phyloP scores from a whole-genome alignment of 2,888 invertebrate genomes.

The Lasioglossum vierecki region DNA sequence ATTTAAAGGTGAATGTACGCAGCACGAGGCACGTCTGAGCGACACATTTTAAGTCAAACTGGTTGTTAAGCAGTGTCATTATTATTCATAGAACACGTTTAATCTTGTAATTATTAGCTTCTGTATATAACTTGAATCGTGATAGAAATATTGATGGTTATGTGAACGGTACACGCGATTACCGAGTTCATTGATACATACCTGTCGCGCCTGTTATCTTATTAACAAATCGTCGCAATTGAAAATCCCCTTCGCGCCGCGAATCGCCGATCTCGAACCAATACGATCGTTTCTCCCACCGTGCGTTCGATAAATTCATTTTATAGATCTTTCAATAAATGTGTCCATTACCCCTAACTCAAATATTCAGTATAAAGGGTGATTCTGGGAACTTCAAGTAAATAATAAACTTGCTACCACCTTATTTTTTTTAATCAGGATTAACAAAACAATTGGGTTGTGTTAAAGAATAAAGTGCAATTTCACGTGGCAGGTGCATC shows the following conservation, averaged over 20 bases:
- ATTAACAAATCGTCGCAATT: background rate
- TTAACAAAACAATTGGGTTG: too few relatives aligned
- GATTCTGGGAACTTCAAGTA: too few relatives aligned
- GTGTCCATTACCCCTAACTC: background rate
- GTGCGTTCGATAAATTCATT: background rate
- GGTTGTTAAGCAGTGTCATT: background rate
- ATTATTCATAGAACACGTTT: slow-evolving; percentile 30
- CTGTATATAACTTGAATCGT: background rate
- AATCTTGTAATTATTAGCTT: slow-evolving; percentile 22
- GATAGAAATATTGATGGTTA: slow-evolving; percentile 11
- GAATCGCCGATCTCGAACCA: background rate
- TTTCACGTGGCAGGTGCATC: too few relatives aligned
- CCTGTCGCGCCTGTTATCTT: background rate
- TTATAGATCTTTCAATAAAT: background rate
- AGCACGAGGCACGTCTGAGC: background rate
- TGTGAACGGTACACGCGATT: background rate
- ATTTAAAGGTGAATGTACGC: background rate
- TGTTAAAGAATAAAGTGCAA: too few relatives aligned
- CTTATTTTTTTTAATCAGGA: too few relatives aligned
- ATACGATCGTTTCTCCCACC: background rate
- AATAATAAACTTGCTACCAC: too few relatives aligned
- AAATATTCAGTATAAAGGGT: too few relatives aligned
- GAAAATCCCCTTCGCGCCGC: background rate
- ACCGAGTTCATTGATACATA: slow-evolving; percentile 27
- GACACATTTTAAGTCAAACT: background rate